Conservation (phyloP, 2,113 vertebrate species). For the Corythoichthys intestinalis region DNA sequence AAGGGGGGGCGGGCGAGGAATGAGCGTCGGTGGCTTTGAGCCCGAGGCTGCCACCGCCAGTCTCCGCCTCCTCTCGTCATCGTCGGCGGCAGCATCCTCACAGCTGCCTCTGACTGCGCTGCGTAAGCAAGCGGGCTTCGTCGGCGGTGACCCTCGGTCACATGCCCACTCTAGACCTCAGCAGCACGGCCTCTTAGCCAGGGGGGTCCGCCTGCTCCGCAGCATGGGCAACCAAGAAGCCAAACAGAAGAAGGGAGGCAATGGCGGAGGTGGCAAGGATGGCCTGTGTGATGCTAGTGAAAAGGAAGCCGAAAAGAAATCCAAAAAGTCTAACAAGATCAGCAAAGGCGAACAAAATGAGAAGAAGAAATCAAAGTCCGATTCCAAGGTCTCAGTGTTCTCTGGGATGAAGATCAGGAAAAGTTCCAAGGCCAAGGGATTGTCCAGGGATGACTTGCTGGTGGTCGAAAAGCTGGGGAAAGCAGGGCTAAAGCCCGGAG, state of each 20-base stretch:
- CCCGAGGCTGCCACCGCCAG: slow-evolving; percentile 57
- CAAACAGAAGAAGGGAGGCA: slow-evolving; percentile 82
- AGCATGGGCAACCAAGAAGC: slow-evolving; percentile 95
- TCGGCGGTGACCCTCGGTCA: slow-evolving; percentile 29
- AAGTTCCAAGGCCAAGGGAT: slow-evolving; percentile 77
- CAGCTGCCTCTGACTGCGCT: slow-evolving; percentile 56
- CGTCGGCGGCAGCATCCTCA: slow-evolving; percentile 60
- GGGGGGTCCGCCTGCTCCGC: slow-evolving; percentile 63
- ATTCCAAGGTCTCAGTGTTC: slow-evolving; percentile 84
- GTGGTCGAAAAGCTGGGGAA: slow-evolving; percentile 68
- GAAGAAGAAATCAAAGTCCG: slow-evolving; percentile 83
- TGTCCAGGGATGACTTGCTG: slow-evolving; percentile 79
- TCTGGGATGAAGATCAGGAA: slow-evolving; percentile 88
- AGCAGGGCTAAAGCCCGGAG: slow-evolving; percentile 54
- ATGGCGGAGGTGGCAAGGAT: slow-evolving; percentile 59
- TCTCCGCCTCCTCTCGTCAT: slow-evolving; percentile 64
- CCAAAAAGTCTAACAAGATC: slow-evolving; percentile 76
- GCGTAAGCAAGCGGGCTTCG: slow-evolving; percentile 69
- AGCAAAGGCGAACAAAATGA: slow-evolving; percentile 67
- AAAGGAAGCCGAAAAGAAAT: slow-evolving; percentile 81
- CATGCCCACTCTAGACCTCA: slow-evolving; percentile 43
- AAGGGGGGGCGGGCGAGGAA: slow-evolving; percentile 67
- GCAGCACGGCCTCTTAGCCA: slow-evolving; percentile 78
- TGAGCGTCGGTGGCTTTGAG: slow-evolving; percentile 64
- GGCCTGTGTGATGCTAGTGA: slow-evolving; percentile 68